Evolutionary conservation across 2,797 vertebrate genomes (phyloP).

Genomic region (Ciconia nigra): DNA sequence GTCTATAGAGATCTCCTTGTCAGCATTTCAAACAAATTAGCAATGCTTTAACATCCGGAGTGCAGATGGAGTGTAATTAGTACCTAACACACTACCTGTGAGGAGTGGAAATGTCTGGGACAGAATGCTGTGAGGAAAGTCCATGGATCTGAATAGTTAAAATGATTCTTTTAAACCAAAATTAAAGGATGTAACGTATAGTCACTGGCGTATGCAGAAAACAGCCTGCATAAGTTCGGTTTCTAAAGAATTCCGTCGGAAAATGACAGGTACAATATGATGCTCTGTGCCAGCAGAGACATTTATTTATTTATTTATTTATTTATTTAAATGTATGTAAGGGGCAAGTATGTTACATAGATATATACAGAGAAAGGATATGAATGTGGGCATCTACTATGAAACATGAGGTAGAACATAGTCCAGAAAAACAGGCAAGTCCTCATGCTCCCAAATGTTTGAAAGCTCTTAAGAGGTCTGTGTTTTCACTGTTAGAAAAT

Average conservation of each 20-base stretch:
- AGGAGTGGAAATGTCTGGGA: neutral
- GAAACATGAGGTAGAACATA: neutral
- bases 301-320: neutral
- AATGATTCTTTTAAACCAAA: neutral
- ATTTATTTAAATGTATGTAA: too few species aligned
- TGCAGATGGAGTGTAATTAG: neutral
- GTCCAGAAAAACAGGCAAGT: neutral
- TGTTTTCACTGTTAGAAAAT: neutral
- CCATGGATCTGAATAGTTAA: neutral
- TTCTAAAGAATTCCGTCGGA: neutral
- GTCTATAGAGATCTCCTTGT: neutral
- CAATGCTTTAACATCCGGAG: neutral
- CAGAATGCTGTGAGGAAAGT: neutral
- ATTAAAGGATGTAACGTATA: rapidly evolving
- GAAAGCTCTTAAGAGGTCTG: neutral
- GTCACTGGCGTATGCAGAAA: neutral
- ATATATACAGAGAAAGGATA: too few species aligned
- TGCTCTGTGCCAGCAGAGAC: neutral
- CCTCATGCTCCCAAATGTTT: too few species aligned
- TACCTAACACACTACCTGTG: neutral
- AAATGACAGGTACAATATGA: neutral
- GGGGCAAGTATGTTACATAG: neutral
- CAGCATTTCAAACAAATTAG: neutral
- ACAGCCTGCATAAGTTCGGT: rapidly evolving
- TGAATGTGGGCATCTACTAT: rapidly evolving